Evolutionary conservation across 2,113 vertebrate genomes (phyloP), one percentile per base, ranked within the genome.

Genomic region (Xenopus borealis): DNA sequence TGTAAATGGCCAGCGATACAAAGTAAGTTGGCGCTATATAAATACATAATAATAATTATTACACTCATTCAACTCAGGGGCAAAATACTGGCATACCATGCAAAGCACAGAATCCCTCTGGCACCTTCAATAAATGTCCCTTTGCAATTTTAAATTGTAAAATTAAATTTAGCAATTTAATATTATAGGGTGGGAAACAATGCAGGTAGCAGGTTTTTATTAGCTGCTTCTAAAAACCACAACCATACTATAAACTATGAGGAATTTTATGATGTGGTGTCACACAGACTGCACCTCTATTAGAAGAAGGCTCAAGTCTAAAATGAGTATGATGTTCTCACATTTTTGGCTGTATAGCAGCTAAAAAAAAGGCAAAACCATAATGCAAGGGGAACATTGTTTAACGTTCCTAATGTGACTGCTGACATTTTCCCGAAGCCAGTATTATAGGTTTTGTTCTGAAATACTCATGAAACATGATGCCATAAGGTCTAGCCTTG

Each of bases 401-500:
- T 27, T 44, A 66, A 45, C 27, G 57, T 13, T 59, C 19, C 57
- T 46, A 50, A 14, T 47, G 62, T 47, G 71, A 65, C 50, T 57
- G 16, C 16, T 58, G 30, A 66, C 62, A 58, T 73, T 73, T 73
- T 46, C 17, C 8, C 33, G 19, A 55, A 53, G 47, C 50, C 46
- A 40, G 23, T 72, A 63, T 72, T 72, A 53, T 63, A 65, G 62
- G 62, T 57, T 64, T 66, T 57, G 27, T 66, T 58, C 62, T 45
- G 18, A 66, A 73, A 44, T 20, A n/a, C 57, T 20, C 45, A 62
- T 53, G 61, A 72, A 66, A 66, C 44, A 10, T 45, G 53, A 65
- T 66, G 72, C 72, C 62, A 27, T 66, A 47, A n/a, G 72, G 63
- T 74, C 72, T 74, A 66, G 72, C 30, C 71, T n/a, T 40, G 63